Conservation (phyloP, 1,140 invertebrate genomes). For the Tetragonula clypearis region DNA sequence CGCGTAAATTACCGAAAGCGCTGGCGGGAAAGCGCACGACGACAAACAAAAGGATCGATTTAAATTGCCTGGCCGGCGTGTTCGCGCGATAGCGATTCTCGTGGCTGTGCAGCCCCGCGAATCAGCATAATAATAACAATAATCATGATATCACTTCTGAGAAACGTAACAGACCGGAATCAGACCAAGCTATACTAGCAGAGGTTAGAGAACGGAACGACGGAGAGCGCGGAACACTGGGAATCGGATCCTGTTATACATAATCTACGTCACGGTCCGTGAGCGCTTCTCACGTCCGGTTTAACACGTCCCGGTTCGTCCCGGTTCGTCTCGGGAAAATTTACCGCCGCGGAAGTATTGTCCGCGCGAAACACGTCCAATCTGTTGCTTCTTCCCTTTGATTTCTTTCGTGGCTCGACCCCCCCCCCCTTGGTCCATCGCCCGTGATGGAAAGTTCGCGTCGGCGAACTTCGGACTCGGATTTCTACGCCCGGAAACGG, state of each 20-base stretch:
- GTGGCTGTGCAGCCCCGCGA: not conserved
- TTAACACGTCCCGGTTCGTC: conserved; percentile 50
- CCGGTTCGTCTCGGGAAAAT: conserved; percentile 17
- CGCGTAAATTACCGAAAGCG: not conserved
- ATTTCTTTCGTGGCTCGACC: conserved; percentile 8
- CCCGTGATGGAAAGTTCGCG: no score
- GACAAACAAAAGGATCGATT: conserved; percentile 29
- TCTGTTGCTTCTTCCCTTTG: conserved; percentile 51
- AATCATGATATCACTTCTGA: not conserved
- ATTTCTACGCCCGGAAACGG: not conserved
- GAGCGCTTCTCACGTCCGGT: conserved; percentile 41
- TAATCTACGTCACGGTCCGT: conserved; percentile 31
- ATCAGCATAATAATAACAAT: conserved; percentile 32
- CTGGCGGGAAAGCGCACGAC: not conserved
- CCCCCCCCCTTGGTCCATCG: no score
- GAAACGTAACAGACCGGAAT: conserved; percentile 26
- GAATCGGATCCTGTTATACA: conserved; percentile 27
- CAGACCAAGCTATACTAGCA: not conserved
- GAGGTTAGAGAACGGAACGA: conserved; percentile 4
- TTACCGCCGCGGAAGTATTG: conserved; percentile 34
- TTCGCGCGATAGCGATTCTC: conserved; percentile 33
- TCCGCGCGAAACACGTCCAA: conserved; percentile 28
- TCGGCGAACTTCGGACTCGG: no score
- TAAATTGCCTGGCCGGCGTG: not conserved
- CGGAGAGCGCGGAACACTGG: not conserved